Base-by-base conservation (phyloP, 2,888 invertebrate species). In the Anorthoa munda region DNA sequence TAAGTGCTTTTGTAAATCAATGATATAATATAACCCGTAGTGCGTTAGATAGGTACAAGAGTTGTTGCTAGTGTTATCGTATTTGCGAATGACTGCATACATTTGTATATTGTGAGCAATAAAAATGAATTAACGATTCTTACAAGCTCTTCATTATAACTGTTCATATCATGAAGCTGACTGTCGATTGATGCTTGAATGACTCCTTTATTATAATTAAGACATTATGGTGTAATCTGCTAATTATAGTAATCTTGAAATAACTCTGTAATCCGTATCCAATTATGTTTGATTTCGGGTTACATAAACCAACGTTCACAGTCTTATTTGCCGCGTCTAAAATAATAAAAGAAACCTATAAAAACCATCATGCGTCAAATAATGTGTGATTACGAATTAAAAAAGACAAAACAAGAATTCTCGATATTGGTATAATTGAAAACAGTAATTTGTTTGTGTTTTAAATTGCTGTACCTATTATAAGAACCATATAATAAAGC, bases 1-100 rank as follows among this genome's bases (percentile, higher is more conserved):
- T 7, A 73, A 55, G 46, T 58, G 74, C 66, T 84, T 76, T 74
- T 68, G 12, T 63, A 70, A 66, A 70, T 55, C 18, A 48, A 26
- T 18, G 15, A 53, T 45, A 26, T 75, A 55, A 51, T 61, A 17
- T 60, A 60, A 81, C 46, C n/a, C 13, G 56, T 72, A 76, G 67
- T 63, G 17, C 45, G 55, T 60, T 59, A 60, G 59, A 45, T 9
- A 60, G 59, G 21, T 9, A 66, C 58, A 64, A 65, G 23, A 56
- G 15, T 39, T 65, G 66, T 71, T 77, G 21, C 58, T 76, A 70
- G 79, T 64, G 18, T 63, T 66, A 67, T 53, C 51, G 45, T 71
- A 26, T 53, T 51, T 58, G 48, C 53, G 18, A 72, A 59, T 72
- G 21, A 17, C 9, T 26, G 51, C 13, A 51, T 46, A 55, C 13